Conservation (phyloP, 2,888 invertebrate genomes). For the Phasia obesa region DNA sequence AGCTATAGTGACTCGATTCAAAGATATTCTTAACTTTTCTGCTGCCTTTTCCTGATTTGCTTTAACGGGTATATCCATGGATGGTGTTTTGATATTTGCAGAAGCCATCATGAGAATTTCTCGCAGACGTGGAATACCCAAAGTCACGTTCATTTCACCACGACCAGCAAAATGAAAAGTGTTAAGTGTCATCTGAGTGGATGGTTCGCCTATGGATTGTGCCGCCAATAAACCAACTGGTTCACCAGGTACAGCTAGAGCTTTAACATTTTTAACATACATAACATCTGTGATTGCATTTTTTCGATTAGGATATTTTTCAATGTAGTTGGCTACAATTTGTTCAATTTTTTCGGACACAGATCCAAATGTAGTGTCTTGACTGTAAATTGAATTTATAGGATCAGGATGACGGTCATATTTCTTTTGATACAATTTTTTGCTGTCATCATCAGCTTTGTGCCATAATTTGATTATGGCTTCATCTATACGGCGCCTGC, state of each 20-base stretch:
- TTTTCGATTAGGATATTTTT: constrained; percentile 81
- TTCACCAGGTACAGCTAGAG: constrained; percentile 95
- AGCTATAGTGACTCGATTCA: constrained; percentile 90
- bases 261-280: constrained; percentile 89
- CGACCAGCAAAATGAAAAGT: constrained; percentile 99
- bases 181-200: constrained; percentile 99
- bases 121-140: constrained; percentile 98
- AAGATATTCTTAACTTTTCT: constrained; percentile 87
- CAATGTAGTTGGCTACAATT: constrained; percentile 86
- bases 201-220: constrained; percentile 99
- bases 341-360: constrained; percentile 91
- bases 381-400: constrained; percentile 86
- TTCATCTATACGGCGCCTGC: constrained; percentile 85
- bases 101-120: constrained; percentile 99
- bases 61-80: constrained; percentile 95
- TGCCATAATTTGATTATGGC: constrained; percentile 88
- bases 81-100: constrained; percentile 96
- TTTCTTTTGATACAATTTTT: constrained; percentile 82
- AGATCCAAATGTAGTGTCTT: constrained; percentile 91
- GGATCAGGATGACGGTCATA: constrained; percentile 88
- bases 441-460: constrained; percentile 85
- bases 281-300: constrained; percentile 87
- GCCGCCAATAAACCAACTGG: constrained; percentile 96
- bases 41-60: constrained; percentile 84
- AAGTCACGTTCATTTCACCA: constrained; percentile 99